Base-by-base conservation (phyloP, 2,888 invertebrate genomes). In the Campoletis raptor region DNA sequence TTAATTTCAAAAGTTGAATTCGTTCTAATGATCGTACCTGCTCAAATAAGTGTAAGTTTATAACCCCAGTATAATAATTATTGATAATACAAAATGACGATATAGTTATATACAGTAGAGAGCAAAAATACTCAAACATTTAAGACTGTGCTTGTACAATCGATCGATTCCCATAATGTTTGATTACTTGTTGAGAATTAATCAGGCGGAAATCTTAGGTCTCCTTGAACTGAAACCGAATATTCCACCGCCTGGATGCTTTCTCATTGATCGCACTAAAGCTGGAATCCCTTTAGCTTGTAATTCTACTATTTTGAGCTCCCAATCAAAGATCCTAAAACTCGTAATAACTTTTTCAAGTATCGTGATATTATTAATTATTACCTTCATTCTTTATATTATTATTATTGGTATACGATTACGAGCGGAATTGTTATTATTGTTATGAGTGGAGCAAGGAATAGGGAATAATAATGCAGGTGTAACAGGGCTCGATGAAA, bases 401-500 rank as follows among this genome's bases (percentile, higher is more conserved):
- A 66, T n/a, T 66, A 66, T 66, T n/a, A 37, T 66, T 66, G n/a
- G 66, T 15, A 40, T 8, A 1, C 30, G 36, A 66, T 66, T 40
- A 42, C 1, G 1, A 21, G 12, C 18, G 36, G 21, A 24, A 70
- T 40, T 72, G n/a, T 45, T 37, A 10, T 37, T n/a, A 72, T 52
- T 30, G 8, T 70, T 79, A n/a, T 70, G 24, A 30, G 24, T 5
- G 18, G 8, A 77, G 45, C 10, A 30, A 18, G 74, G 24, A 77
- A 30, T n/a, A 9, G 36, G 18, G 15, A 36, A 73, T 78, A 52
- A 78, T 77, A 64, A 48, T 64, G 30, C 12, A 6, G 64, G 48
- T 24, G 48, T 72, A 72, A 72, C 40, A 57, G 24, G 36, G 45
- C 61, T 61, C 36, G 80, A 72, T 48, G 37, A 72, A 80, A 80